phyloP scores from a whole-genome alignment of 2,888 invertebrate genomes.

The Carterocephalus palaemon region DNA sequence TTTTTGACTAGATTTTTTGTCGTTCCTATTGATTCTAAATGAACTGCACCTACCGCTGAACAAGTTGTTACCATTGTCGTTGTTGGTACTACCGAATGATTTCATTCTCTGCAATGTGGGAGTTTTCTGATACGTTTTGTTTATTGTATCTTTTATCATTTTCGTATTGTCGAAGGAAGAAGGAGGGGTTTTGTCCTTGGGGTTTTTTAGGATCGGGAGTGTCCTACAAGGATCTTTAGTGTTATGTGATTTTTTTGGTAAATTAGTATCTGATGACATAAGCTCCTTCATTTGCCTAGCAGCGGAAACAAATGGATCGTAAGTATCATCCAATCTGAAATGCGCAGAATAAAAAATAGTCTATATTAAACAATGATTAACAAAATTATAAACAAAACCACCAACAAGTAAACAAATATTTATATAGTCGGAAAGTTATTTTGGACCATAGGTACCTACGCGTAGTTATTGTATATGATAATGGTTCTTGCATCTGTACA shows the following conservation, averaged over 20 bases:
- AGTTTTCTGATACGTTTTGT: conserved; percentile 76
- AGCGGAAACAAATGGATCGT: conserved; percentile 88
- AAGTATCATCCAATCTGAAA: conserved; percentile 76
- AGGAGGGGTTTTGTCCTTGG: conserved; percentile 59
- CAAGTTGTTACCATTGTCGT: conserved; percentile 53
- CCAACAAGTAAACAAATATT: neutral
- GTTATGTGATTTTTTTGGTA: conserved; percentile 64
- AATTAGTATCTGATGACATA: conserved; percentile 82
- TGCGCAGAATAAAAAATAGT: conserved; percentile 26
- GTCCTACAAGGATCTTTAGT: conserved; percentile 67
- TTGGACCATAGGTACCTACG: no score
- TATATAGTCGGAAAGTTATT: neutral
- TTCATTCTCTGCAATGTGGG: conserved; percentile 74
- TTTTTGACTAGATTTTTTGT: conserved; percentile 68
- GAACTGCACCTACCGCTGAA: conserved; percentile 70
- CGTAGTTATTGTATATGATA: no score
- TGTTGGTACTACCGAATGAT: conserved; percentile 68
- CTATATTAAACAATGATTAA: conserved; percentile 8
- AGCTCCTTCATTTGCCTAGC: conserved; percentile 90
- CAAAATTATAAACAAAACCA: conserved; percentile 3
- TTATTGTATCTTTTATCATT: conserved; percentile 72
- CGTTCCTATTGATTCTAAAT: conserved; percentile 66
- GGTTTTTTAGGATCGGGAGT: conserved; percentile 62
- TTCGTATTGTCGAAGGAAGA: conserved; percentile 58
- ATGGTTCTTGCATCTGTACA: no score